These are phyloP conservation scores for Drosophila sproati DNA, from an alignment of 1,140 invertebrate species.

Conservation along the genomic window DNA sequence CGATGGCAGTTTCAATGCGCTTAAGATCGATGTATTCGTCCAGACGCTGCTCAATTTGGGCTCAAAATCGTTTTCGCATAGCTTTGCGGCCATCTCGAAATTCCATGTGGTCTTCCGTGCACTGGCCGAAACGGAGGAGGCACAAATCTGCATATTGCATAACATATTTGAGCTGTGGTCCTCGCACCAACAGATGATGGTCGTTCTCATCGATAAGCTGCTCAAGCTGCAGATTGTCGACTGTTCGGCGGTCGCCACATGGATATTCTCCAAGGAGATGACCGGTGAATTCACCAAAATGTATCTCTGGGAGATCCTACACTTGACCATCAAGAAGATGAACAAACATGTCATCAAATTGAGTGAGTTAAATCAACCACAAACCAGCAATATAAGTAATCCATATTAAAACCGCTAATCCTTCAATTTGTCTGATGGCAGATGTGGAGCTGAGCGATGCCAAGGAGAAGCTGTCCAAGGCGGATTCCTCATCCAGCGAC, in stretches of 20 bases:
- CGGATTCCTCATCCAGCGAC: conserved; percentile 91
- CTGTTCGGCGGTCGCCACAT: conserved; percentile 98
- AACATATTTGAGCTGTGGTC: conserved; percentile 98
- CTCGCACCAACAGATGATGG: conserved; percentile 98
- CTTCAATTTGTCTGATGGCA: conserved; percentile 43
- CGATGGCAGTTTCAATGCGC: conserved; percentile 91
- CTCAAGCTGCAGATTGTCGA: conserved; percentile 98
- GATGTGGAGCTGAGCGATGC: conserved; percentile 93
- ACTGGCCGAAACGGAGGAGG: conserved; percentile 96
- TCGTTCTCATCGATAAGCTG: conserved; percentile 98
- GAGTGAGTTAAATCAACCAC: conserved; percentile 83
- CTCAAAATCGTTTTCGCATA: conserved; percentile 98
- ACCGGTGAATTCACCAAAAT: conserved; percentile 95
- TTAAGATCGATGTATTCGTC: conserved; percentile 98
- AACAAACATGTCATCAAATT: conserved; percentile 96
- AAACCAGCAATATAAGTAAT: neutral
- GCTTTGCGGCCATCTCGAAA: conserved; percentile 98
- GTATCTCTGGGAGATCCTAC: conserved; percentile 99
- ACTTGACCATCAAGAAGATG: conserved; percentile 98
- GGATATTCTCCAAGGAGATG: conserved; percentile 99
- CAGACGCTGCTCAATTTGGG: conserved; percentile 97
- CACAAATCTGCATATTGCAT: conserved; percentile 96
- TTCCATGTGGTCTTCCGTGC: conserved; percentile 97
- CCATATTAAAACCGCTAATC: neutral
- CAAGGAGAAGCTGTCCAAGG: conserved; percentile 92